Evolutionary conservation across 2,888 invertebrate species (phyloP), one percentile per base, ranked within the genome.

Genomic region (Polyploca ridens): DNA sequence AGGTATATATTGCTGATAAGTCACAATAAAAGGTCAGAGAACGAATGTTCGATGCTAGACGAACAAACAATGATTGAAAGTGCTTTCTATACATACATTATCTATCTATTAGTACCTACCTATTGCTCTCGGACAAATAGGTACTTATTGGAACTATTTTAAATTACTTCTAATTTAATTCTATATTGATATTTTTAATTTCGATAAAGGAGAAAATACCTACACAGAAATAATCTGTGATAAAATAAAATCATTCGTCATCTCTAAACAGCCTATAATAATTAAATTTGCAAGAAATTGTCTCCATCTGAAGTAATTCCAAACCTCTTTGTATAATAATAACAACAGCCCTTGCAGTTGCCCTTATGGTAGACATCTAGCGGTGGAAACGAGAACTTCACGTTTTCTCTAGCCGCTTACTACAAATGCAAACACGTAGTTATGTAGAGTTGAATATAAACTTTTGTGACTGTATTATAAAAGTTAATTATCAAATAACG

Each of bases 61-160:
- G 61, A 54, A 54, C 54, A 54, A 19, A 54, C 19, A 54, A 54
- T 54, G 10, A 19, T 62, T 62, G 46, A 54, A 54, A 54, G 54
- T 54, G 54, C 16, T 19, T 19, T 19, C 16, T 54, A 54, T 10
- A 49, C 1, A 54, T 8, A 14, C 46, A 46, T 7, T n/a, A n/a
- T n/a, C 13, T 41, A 41, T 5, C n/a, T 4, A n/a, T 27, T 35
- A 35, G 35, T 7, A 35, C 7, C 35, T 5, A 7, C 35, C 5
- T 6, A 35, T 35, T 7, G 35, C 7, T 35, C 1, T 35, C 35
- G 27, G 27, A 27, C 27, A 27, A 27, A 27, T 27, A 27, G 27
- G 2, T 27, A 27, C 27, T 27, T 27, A 1, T n/a, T n/a, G n/a
- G n/a, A n/a, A n/a, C n/a, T 27, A 27, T 27, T 1, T 27, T 27